Evolutionary conservation across 2,797 vertebrate genomes (phyloP), one percentile per base, ranked within the genome.

Genomic region (Geotrypetes seraphini): DNA sequence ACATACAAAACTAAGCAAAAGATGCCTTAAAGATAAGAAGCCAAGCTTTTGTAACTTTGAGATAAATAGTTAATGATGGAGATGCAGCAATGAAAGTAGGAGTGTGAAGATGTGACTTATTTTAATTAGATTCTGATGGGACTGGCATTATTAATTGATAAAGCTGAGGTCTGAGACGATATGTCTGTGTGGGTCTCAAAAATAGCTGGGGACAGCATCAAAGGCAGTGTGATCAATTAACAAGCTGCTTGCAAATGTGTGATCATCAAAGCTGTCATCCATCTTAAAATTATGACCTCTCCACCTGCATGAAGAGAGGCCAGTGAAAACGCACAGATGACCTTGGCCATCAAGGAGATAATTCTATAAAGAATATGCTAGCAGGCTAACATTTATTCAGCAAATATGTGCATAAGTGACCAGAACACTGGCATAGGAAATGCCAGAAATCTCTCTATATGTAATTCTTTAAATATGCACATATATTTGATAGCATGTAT

Each of bases 61-160:
- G 78, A 93, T 96, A 85, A 97, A 97, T 94, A 90, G 87, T 93
- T 93, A 90, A 97, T 96, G 89, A 88, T 79, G 66, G 73, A 74
- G 81, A 84, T 86, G 81, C 84, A 86, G 77, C 75, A 76, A 76
- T 71, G 71, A 75, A 77, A 83, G 83, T 74, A 75, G 78, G 78
- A 85, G 75, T 83, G 79, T 82, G 77, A 87, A 86, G 84, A 84
- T 89, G 88, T 89, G 91, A 83, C 88, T 88, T 90, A 77, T 69
- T 78, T 82, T 95, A 95, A 96, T 95, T 94, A 91, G 86, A 85
- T 84, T 88, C 85, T 78, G 85, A 87, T 89, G 86, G 89, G 88
- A 92, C 87, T 86, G 68, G 63, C 81, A 95, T 97, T 92, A 90
- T 93, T 96, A 92, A 97, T 97, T 95, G 88, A 97, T 95, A 88